These are phyloP conservation scores for Stegostoma tigrinum DNA, from an alignment of 2,113 vertebrate species.

Conservation along the genomic window DNA sequence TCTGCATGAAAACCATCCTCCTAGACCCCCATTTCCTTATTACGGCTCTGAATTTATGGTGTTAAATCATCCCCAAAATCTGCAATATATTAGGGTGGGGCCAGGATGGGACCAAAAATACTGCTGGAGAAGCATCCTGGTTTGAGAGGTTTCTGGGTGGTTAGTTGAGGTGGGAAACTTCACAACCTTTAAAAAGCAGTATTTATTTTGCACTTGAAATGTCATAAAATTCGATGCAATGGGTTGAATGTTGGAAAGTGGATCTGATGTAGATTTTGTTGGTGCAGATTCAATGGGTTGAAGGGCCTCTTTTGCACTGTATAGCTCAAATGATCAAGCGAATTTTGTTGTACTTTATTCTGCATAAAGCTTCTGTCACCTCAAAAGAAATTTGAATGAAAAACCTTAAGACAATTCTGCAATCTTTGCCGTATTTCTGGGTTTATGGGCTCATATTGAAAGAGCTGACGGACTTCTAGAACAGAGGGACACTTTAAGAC, in stretches of 20 bases:
- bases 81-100: not conserved
- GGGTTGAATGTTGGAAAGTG: no score
- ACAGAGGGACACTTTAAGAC: slow-evolving; percentile 62
- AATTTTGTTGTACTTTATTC: not conserved
- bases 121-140: no score
- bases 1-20: not conserved
- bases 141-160: no score
- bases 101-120: no score
- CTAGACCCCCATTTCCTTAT: not conserved
- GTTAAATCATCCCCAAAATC: not conserved
- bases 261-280: no score
- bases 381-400: not conserved
- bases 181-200: no score
- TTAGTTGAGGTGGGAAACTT: no score
- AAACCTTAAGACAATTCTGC: slow-evolving; percentile 72
- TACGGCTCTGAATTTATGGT: not conserved
- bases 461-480: slow-evolving; percentile 70
- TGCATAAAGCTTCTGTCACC: not conserved
- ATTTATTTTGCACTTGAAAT: no score
- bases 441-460: slow-evolving; percentile 60
- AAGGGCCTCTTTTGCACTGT: no score
- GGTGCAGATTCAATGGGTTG: no score
- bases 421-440: slow-evolving; percentile 53
- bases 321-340: no score
- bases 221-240: no score